A percentile compares a stretch with the other conserved stretches of the same genome.
Conservation (phyloP, 64 coral and sea anemone species). For the Montipora efflorescens region DNA sequence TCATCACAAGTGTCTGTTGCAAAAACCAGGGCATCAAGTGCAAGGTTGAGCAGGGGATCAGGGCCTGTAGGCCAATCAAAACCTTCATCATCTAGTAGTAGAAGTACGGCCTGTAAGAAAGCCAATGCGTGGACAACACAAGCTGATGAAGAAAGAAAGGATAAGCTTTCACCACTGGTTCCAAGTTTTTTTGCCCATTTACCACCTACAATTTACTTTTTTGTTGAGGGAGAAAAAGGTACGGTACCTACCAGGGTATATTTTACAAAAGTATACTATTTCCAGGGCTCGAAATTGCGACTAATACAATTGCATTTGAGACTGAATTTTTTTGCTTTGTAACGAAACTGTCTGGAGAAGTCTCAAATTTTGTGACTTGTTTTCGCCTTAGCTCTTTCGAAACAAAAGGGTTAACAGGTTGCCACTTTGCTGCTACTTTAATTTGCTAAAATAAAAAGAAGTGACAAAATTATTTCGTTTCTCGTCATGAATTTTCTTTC, state of each 20-base stretch:
- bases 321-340: too few relatives aligned
- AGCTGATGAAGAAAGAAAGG: slow-evolving; percentile 9
- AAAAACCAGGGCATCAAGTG: slow-evolving; percentile 80
- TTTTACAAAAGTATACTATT: too few relatives aligned
- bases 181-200: slow-evolving; percentile 85
- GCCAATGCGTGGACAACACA: slow-evolving; percentile 22
- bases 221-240: slow-evolving; percentile 96
- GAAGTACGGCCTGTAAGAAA: not conserved
- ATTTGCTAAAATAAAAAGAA: too few relatives aligned
- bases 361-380: too few relatives aligned
- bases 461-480: too few relatives aligned
- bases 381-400: too few relatives aligned
- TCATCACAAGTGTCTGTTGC: slow-evolving; percentile 51
- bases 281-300: too few relatives aligned
- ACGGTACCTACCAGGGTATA: not conserved
- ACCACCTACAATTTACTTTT: slow-evolving; percentile 88
- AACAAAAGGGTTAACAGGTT: too few relatives aligned
- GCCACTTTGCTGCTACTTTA: too few relatives aligned
- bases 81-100: not conserved
- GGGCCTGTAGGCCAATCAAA: slow-evolving; percentile 19
- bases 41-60: slow-evolving; percentile 53
- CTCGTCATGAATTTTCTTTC: too few relatives aligned
- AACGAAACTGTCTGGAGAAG: too few relatives aligned
- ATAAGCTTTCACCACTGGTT: slow-evolving; percentile 56
- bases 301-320: too few relatives aligned